Conservation (phyloP, 2,797 vertebrate genomes). For the Bradypus variegatus region DNA sequence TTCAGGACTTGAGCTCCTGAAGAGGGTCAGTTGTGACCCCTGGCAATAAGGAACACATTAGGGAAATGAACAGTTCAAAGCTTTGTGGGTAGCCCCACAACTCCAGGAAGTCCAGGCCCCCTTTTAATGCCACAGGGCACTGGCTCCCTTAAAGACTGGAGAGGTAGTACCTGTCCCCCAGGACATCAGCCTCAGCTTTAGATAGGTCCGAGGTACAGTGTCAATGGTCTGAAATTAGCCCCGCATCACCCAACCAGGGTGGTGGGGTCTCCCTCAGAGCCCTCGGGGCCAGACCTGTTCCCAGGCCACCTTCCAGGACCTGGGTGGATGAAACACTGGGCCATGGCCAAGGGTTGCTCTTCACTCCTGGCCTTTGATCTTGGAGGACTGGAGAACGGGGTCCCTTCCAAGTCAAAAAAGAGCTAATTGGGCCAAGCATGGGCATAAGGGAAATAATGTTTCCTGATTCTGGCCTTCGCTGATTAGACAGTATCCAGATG, state of each 20-base stretch:
- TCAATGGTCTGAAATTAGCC: background rate
- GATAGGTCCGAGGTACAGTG: accelerated
- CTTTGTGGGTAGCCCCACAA: accelerated
- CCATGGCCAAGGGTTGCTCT: accelerated
- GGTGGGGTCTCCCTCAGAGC: background rate
- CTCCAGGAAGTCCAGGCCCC: background rate
- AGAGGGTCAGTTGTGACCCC: background rate
- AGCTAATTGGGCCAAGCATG: background rate
- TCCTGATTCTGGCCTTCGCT: background rate
- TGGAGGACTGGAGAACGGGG: background rate
- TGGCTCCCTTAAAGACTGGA: background rate
- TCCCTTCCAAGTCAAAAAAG: conserved; percentile 5
- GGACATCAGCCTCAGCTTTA: background rate
- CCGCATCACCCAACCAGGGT: background rate
- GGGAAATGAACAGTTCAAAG: background rate
- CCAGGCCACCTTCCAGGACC: background rate
- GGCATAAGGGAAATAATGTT: background rate
- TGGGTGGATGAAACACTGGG: background rate
- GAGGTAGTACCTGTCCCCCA: background rate
- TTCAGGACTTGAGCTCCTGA: background rate
- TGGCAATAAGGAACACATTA: background rate
- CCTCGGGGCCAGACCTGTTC: background rate
- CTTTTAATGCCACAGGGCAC: background rate
- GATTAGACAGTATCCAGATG: accelerated
- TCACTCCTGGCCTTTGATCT: background rate